Evolutionary conservation across 2,113 vertebrate genomes (phyloP).

Genomic region (Felis catus): F.catus_Fca126_mat1.0 CM031412.1:177252501-177253000

Average conservation of each 20-base stretch:
- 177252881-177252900: neutral
- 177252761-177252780: neutral
- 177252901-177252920: neutral
- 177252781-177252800: neutral
- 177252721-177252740: slow-evolving; percentile 1
- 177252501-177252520: slow-evolving; percentile 56
- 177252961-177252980: neutral
- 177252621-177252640: slow-evolving; percentile 46
- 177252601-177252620: slow-evolving; percentile 40
- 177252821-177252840: neutral
- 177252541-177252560: slow-evolving; percentile 55
- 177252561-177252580: slow-evolving; percentile 61
- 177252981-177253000: neutral
- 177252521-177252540: slow-evolving; percentile 56
- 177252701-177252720: slow-evolving; percentile 31
- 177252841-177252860: neutral
- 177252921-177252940: neutral
- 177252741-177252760: neutral
- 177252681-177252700: slow-evolving; percentile 20
- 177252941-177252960: neutral
- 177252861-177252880: neutral
- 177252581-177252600: slow-evolving; percentile 45
- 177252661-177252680: slow-evolving; percentile 39
- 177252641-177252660: neutral
- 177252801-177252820: neutral